Evolutionary conservation across 2,113 vertebrate species (phyloP).

Genomic region (Willisornis vidua): DNA sequence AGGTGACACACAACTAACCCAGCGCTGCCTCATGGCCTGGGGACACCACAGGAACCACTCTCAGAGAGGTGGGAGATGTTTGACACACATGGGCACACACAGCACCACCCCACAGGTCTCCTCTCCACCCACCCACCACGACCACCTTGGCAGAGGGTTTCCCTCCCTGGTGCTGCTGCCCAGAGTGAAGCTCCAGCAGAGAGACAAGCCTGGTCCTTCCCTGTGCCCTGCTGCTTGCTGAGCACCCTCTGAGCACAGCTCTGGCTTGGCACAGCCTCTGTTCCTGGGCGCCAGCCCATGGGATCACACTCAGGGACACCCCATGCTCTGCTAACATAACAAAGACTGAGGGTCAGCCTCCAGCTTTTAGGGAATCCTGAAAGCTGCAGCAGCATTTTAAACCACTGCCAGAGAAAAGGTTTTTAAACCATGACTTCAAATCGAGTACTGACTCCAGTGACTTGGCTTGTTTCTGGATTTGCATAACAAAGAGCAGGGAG

Average conservation of each 20-base stretch:
- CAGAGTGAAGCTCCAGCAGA: neutral
- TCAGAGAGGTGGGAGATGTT: constrained; percentile 58
- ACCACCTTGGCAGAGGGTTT: neutral
- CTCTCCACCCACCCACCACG: neutral
- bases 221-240: neutral
- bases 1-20: constrained; percentile 2
- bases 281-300: neutral
- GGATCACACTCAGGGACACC: neutral
- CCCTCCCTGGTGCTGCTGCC: neutral
- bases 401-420: neutral
- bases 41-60: constrained; percentile 8
- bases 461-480: neutral
- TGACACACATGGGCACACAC: constrained; percentile 56
- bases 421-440: neutral
- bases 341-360: neutral
- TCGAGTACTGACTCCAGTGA: neutral
- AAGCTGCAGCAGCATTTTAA: neutral
- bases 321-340: neutral
- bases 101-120: neutral
- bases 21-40: neutral
- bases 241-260: neutral
- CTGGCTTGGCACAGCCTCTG: neutral
- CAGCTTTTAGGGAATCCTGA: neutral
- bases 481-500: neutral
- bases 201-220: neutral